Evolutionary conservation across 2,113 vertebrate species (phyloP).

Genomic region (Tenrec ecaudatus): DNA sequence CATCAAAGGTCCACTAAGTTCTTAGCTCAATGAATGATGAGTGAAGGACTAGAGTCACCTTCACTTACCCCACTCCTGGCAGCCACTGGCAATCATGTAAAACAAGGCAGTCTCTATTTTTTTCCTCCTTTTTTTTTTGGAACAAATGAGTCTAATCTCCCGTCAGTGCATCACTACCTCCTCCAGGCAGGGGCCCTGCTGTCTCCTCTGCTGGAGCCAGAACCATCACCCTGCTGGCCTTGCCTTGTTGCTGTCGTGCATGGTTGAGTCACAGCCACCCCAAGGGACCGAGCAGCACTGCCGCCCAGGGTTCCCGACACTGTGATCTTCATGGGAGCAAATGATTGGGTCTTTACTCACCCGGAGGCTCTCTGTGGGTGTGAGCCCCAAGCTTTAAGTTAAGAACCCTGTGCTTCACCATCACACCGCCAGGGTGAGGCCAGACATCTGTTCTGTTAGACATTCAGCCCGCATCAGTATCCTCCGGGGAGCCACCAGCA

Average conservation of each 20-base stretch:
- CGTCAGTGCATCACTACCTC: not conserved
- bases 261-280: not conserved
- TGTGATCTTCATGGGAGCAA: not conserved
- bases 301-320: not conserved
- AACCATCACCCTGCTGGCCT: not conserved
- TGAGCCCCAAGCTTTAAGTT: not conserved
- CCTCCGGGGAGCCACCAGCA: not conserved
- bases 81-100: not conserved
- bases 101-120: not conserved
- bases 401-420: not conserved
- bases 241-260: not conserved
- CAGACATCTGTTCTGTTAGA: not conserved
- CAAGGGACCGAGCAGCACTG: not conserved
- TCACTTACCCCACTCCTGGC: not conserved
- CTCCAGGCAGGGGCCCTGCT: not conserved
- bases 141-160: not conserved
- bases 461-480: not conserved
- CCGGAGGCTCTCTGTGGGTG: not conserved
- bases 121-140: not conserved
- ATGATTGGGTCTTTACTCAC: not conserved
- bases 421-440: not conserved
- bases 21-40: not conserved
- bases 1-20: constrained; percentile 41
- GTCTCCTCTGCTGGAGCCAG: too few relatives aligned
- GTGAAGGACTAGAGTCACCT: not conserved